Evolutionary conservation across 1,140 invertebrate genomes (phyloP), one percentile per base, ranked within the genome.

Genomic region (Brachionus plicatilis): DNA sequence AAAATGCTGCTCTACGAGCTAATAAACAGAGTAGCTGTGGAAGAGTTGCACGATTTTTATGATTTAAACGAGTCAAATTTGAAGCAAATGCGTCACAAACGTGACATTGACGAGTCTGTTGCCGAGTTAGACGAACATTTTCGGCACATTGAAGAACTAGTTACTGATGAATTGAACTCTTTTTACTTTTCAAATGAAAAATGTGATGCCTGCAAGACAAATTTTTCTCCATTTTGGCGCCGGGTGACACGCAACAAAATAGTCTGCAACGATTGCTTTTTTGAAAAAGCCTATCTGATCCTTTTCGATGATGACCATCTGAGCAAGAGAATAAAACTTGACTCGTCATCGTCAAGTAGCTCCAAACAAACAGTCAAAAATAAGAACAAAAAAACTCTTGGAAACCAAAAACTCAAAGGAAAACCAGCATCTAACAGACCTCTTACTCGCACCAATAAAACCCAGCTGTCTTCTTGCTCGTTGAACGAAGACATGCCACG

Each of bases 221-320:
- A 82, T 12, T 20, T 33, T 14, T 65, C 50, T 2, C 4, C 43
- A 24, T 82, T 65, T 65, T 82, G 79, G 79, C 50, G 79, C 20
- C 79, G 79, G 17, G 79, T 82, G 3, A 33, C 79, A 9, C 50
- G 79, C 8, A 56, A 82, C 41, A 82, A 82, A 82, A 41, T 65
- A 41, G 79, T 82, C 6, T 82, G 79, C 12, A 82, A 82, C 9
- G 50, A 60, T 12, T 82, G 79, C 41, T 82, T 82, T 45, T 82
- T 43, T 47, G 53, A 60, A 43, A 82, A 82, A 41, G 79, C 65
- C 53, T 82, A 82, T 65, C 9, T 82, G 17, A 82, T 82, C 43
- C 11, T 82, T 3, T 82, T 82, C 53, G 79, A 82, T 27, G 79
- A 82, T 68, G 65, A 82, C n/a, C 65, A 68, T 27, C 24, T 82